Evolutionary conservation across 1,140 invertebrate species (phyloP), one percentile per base, ranked within the genome.

Genomic region (Drosophila ambigua): DNA sequence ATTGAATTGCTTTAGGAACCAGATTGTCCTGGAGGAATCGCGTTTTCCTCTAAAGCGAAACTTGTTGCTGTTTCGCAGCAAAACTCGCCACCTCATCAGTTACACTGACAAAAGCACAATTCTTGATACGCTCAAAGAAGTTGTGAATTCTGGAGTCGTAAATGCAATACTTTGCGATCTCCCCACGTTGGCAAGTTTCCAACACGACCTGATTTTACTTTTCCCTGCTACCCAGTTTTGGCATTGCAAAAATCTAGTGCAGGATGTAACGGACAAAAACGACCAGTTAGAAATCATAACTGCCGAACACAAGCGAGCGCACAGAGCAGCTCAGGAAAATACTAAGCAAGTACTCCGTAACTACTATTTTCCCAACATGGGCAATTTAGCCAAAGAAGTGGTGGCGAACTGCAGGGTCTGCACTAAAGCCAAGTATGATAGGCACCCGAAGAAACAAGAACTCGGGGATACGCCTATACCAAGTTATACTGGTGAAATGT

Each of bases 321-420:
- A 72, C 46, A 76, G 55, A 43, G 63, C 46, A 0, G 61, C 71
- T 5, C 65, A 73, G 39, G 28, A 77, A 68, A 77, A 77, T 64
- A 4, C 50, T 49, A 60, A 45, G 45, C 23, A 65, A 50, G 48
- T 71, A 44, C 52, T 72, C 11, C 23, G 50, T 31, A 31, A 65
- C 20, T 77, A 65, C 50, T 69, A 52, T 52, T 78, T 78, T 49
- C 51, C 65, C 8, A 77, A 73, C 7, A 73, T 69, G 68, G 9
- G 16, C 1, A 72, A 68, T 52, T 16, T 67, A 15, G 64, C 41
- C 13, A 67, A 43, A 20, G 60, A 77, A 44, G 35, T 77, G 2
- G 53, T 61, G 4, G 5, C 39, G 26, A 77, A 72, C 16, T 72
- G 74, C 43, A 63, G 46, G 43, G 62, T 53, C 23, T 64, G 61